A percentile compares a stretch with the other conserved stretches of the same genome.
phyloP scores from a whole-genome alignment of 1,140 invertebrate species.

The Homarus americanus region DNA sequence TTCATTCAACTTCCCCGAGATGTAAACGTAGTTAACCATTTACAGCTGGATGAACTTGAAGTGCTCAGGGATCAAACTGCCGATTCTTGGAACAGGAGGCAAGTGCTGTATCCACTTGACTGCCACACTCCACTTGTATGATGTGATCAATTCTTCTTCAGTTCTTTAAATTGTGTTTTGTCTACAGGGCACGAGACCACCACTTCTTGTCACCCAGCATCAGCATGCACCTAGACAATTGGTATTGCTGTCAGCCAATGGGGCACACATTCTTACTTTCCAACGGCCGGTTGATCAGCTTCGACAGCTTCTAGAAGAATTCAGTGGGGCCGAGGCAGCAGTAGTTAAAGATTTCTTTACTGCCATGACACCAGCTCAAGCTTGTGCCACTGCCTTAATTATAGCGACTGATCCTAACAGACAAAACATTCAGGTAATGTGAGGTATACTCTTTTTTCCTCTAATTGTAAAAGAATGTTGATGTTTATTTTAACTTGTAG shows the following conservation, averaged over 20 bases:
- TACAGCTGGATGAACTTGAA: no score
- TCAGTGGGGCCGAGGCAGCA: constrained; percentile 90
- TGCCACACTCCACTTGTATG: no score
- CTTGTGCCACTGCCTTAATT: constrained; percentile 92
- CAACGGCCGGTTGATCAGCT: constrained; percentile 88
- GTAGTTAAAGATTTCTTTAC: constrained; percentile 91
- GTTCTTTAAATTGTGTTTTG: background rate
- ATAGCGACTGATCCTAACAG: constrained; percentile 87
- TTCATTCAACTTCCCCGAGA: no score
- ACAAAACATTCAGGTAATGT: constrained; percentile 84
- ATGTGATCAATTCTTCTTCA: background rate
- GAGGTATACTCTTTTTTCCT: no score
- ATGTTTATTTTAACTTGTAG: no score
- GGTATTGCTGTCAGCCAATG: constrained; percentile 90
- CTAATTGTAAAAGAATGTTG: no score
- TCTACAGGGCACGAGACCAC: constrained; percentile 79
- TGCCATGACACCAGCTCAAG: constrained; percentile 89
- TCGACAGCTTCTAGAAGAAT: constrained; percentile 87
- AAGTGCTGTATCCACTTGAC: no score
- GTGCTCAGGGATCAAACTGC: no score
- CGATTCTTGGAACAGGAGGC: no score
- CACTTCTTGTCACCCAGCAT: constrained; percentile 87
- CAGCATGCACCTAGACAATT: constrained; percentile 86
- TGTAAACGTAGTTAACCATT: no score
- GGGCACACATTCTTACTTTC: constrained; percentile 88